Conservation (phyloP, 2,113 vertebrate species). For the Pleuronectes platessa region DNA sequence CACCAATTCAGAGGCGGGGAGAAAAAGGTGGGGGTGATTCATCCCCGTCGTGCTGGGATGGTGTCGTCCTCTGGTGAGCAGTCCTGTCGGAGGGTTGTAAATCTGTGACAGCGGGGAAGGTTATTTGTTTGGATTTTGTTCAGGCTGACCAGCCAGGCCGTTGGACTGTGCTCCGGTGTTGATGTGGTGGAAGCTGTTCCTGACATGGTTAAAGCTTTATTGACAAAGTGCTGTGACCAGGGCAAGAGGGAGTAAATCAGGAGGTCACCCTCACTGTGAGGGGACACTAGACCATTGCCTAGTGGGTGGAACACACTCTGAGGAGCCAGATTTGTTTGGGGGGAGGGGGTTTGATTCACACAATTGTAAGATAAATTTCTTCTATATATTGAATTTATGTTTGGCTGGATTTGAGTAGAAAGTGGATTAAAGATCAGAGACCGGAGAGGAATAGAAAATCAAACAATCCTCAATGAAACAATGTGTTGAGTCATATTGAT, state of each 20-base stretch:
- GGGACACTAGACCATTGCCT: slow-evolving; percentile 8
- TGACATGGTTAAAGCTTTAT: slow-evolving; percentile 56
- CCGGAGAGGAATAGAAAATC: slow-evolving; percentile 22
- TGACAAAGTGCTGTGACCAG: slow-evolving; percentile 68
- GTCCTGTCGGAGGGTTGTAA: slow-evolving; percentile 62
- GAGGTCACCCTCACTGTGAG: slow-evolving; percentile 61
- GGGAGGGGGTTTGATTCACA: slow-evolving; percentile 43
- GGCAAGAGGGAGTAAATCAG: slow-evolving; percentile 72
- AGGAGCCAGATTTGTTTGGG: slow-evolving; percentile 6
- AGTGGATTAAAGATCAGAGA: slow-evolving; percentile 30
- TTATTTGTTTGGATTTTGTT: slow-evolving; percentile 75
- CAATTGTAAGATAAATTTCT: slow-evolving; percentile 19
- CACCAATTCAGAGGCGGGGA: slow-evolving; percentile 24
- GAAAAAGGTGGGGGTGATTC: slow-evolving; percentile 34
- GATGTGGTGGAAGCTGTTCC: slow-evolving; percentile 45
- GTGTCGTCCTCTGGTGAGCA: slow-evolving; percentile 53
- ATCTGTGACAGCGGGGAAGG: slow-evolving; percentile 69
- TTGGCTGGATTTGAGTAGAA: slow-evolving; percentile 41
- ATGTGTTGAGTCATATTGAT: slow-evolving; percentile 11
- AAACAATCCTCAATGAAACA: slow-evolving; percentile 22
- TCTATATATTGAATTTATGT: slow-evolving; percentile 44
- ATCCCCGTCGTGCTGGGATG: slow-evolving; percentile 42
- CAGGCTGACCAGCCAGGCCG: slow-evolving; percentile 59
- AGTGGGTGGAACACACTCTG: background rate
- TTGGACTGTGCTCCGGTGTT: slow-evolving; percentile 64